Evolutionary conservation across 2,888 invertebrate species (phyloP).

Genomic region (Drosophila prolongata): DNA sequence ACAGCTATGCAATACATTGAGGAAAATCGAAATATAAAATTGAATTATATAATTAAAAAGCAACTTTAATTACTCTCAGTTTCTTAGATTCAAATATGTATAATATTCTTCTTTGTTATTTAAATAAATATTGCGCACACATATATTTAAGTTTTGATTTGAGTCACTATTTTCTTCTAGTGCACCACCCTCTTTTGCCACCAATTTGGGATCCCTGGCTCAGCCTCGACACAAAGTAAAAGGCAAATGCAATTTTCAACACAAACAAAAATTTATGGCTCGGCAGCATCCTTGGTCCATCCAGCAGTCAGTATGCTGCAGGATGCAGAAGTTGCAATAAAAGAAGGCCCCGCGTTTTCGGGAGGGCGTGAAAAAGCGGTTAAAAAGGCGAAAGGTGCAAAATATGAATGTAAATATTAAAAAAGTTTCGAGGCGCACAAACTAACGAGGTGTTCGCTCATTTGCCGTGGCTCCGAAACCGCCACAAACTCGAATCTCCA

Average conservation of each 20-base stretch:
- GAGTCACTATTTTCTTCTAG: not conserved
- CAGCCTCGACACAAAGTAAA: constrained; percentile 66
- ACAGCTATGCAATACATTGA: constrained; percentile 1
- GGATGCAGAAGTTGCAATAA: constrained; percentile 52
- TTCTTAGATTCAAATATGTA: not conserved
- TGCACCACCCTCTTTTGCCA: constrained; percentile 4
- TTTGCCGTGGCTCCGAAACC: constrained; percentile 44
- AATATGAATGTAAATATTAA: constrained; percentile 81
- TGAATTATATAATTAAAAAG: not conserved
- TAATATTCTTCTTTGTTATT: too few species aligned
- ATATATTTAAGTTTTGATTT: too few species aligned
- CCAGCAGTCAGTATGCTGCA: constrained; percentile 12
- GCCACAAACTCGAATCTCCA: constrained; percentile 35
- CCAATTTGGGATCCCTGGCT: constrained; percentile 20
- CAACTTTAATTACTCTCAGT: not conserved
- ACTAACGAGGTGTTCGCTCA: constrained; percentile 79
- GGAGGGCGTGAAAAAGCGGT: constrained; percentile 26
- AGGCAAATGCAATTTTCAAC: constrained; percentile 78
- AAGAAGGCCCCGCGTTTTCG: constrained; percentile 36
- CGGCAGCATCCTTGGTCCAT: constrained; percentile 44
- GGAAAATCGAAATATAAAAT: not conserved
- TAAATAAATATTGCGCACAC: too few species aligned
- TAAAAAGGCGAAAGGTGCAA: constrained; percentile 70
- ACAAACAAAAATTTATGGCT: constrained; percentile 76
- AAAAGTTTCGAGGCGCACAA: constrained; percentile 76